Evolutionary conservation across 2,797 vertebrate species (phyloP), one percentile per base, ranked within the genome.

Genomic region (Danio kyathit): DNA sequence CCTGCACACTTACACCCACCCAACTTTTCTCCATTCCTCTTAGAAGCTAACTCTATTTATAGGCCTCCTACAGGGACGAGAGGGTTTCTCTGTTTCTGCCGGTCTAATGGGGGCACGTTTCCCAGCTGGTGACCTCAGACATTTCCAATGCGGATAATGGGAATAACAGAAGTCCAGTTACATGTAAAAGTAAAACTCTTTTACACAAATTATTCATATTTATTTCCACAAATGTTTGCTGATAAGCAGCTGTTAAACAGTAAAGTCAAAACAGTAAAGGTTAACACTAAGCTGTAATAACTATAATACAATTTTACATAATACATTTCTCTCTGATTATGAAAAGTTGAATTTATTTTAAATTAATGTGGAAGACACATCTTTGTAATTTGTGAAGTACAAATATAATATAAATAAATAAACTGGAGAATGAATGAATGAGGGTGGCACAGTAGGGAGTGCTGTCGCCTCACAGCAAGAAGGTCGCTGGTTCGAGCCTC

Each of bases 11-110:
- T 65, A 75, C 76, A 61, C 67, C 81, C 64, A 49, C 74, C 80
- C 81, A 80, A 77, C 84, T 74, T 41, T 64, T 63, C 86, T 72
- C 74, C 70, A 19, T 83, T 73, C 84, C 67, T 86, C 81, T 83
- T 85, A 65, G 65, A 79, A 85, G 76, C 70, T 43, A 81, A 65
- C 59, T 66, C 93, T 95, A 95, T 94, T 93, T 92, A 94, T 95
- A 95, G 91, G 69, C 79, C 86, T 85, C 78, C 88, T 84, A 51
- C 81, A 88, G 87, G 74, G 43, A 84, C 63, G 29, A 54, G 19
- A 83, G 59, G 77, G 76, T 49, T 67, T 74, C 79, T 82, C 63
- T 54, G 57, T 78, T 70, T 78, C 76, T 52, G 74, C 69, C 38
- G 65, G 65, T 72, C 48, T 69, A 77, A 80, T 51, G 44, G 52